Conservation (phyloP, 2,113 vertebrate genomes). For the Pseudolaguvia tuberculata region DNA sequence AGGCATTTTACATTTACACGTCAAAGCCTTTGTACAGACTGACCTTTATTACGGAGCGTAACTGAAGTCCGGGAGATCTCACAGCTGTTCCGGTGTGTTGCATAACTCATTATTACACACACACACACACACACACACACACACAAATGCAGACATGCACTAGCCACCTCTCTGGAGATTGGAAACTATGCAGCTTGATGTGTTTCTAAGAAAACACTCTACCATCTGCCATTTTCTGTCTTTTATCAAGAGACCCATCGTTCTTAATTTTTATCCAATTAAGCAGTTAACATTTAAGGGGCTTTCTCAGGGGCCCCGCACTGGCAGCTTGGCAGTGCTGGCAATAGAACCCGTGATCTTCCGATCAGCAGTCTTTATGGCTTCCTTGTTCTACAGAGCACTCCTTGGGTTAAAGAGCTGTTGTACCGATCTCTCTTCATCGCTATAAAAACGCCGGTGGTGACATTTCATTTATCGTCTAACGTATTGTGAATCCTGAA, state of each 20-base stretch:
- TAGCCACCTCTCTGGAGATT: neutral
- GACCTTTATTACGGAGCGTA: constrained; percentile 38
- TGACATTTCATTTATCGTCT: too few relatives aligned
- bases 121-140: neutral
- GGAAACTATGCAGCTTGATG: neutral
- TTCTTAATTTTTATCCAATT: too few relatives aligned
- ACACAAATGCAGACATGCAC: neutral
- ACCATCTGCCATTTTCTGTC: too few relatives aligned
- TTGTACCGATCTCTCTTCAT: too few relatives aligned
- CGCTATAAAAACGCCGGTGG: neutral
- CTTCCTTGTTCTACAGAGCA: neutral
- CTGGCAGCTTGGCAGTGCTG: too few relatives aligned
- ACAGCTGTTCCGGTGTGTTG: constrained; percentile 46
- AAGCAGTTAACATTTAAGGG: too few relatives aligned
- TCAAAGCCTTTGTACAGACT: constrained; percentile 18
- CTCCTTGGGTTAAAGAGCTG: neutral
- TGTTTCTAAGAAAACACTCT: neutral
- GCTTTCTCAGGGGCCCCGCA: too few relatives aligned
- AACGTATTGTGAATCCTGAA: too few relatives aligned
- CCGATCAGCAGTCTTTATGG: neutral
- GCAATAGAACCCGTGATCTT: neutral
- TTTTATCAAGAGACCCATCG: too few relatives aligned
- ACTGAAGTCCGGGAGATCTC: constrained; percentile 27
- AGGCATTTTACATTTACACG: neutral
- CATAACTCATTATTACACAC: constrained; percentile 9